phyloP scores from a whole-genome alignment of 2,797 vertebrate genomes.

The Aeoliscus strigatus region DNA sequence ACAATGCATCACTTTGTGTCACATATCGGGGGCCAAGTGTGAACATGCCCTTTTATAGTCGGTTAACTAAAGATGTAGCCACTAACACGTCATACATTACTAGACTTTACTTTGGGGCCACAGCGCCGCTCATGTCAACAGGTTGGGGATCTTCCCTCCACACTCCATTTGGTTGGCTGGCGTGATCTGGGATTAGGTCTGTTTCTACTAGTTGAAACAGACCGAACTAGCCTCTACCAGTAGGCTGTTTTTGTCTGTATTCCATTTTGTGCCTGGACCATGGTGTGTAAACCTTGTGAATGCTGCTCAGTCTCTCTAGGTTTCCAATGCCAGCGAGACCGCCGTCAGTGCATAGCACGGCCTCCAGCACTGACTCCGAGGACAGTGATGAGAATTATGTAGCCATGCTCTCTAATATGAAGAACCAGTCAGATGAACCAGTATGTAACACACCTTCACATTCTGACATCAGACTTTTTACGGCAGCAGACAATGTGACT shows the following conservation, averaged over 20 bases:
- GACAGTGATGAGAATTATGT: slow-evolving; percentile 98
- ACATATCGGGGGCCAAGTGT: too few species aligned
- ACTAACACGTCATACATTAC: slow-evolving; percentile 72
- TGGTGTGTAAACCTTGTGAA: slow-evolving; percentile 75
- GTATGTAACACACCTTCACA: slow-evolving; percentile 83
- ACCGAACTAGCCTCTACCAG: slow-evolving; percentile 30
- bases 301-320: slow-evolving; percentile 92
- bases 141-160: slow-evolving; percentile 33
- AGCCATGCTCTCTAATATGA: slow-evolving; percentile 91
- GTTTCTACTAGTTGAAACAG: slow-evolving; percentile 41
- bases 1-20: slow-evolving; percentile 2
- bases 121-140: slow-evolving; percentile 34
- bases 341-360: slow-evolving; percentile 95
- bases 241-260: slow-evolving; percentile 39
- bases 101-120: slow-evolving; percentile 55
- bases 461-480: slow-evolving; percentile 41
- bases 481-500: too few species aligned
- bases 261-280: slow-evolving; percentile 45
- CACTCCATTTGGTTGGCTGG: slow-evolving; percentile 29
- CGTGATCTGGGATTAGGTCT: slow-evolving; percentile 37
- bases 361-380: slow-evolving; percentile 97
- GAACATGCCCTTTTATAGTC: slow-evolving; percentile 52
- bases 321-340: slow-evolving; percentile 90
- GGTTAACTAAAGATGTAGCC: slow-evolving; percentile 35
- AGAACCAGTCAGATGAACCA: slow-evolving; percentile 84